These are phyloP conservation scores for Echinometra lucunter DNA, from an alignment of 53 echinoderm and acorn worm genomes.

Conservation along the genomic window DNA sequence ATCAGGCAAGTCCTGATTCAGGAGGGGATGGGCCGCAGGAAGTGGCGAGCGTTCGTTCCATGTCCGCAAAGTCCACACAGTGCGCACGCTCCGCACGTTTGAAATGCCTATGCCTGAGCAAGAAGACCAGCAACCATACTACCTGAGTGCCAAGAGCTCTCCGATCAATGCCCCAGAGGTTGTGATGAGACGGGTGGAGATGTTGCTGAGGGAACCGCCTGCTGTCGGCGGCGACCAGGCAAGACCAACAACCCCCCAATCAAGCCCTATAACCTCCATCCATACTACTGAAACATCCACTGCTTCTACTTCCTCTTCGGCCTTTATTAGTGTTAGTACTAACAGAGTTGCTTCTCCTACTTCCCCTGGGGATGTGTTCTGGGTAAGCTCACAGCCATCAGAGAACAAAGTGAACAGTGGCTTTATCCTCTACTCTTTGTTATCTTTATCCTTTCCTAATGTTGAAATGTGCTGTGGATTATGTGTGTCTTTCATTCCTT, in stretches of 20 bases:
- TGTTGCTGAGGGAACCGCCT: conserved; percentile 65
- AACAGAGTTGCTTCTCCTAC: conserved; percentile 19
- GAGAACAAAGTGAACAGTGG: background rate
- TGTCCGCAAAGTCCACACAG: conserved; percentile 47
- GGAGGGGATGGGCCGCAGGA: background rate
- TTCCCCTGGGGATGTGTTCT: background rate
- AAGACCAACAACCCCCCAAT: background rate
- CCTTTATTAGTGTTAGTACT: background rate
- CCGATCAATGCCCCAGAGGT: conserved; percentile 72
- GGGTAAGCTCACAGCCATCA: conserved; percentile 9
- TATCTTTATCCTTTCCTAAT: background rate
- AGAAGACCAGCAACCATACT: conserved; percentile 46
- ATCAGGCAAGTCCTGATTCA: background rate
- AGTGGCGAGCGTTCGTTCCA: conserved; percentile 23
- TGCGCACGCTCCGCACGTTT: conserved; percentile 29
- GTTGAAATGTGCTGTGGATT: background rate
- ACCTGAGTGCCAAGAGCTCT: conserved; percentile 60
- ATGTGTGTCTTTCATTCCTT: background rate
- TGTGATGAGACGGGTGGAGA: conserved; percentile 72
- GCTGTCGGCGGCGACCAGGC: conserved; percentile 55
- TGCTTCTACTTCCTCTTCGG: conserved; percentile 4
- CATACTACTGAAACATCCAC: background rate
- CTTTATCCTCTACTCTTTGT: background rate
- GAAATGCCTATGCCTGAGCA: background rate
- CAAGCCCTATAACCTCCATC: background rate